Conservation (phyloP, 2,797 vertebrate genomes). For the Morus bassanus region DNA sequence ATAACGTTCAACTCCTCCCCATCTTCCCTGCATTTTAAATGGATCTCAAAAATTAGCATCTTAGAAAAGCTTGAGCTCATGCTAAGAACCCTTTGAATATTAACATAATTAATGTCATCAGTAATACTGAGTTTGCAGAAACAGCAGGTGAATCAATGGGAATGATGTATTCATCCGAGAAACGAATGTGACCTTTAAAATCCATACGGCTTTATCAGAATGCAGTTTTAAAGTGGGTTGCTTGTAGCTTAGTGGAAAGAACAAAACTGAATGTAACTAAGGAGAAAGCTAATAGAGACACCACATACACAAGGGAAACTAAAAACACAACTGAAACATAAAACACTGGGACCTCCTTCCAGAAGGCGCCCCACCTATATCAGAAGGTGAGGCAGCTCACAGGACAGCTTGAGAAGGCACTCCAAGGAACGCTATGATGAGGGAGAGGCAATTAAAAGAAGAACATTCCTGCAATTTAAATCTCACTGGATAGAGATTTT, state of each 20-base stretch:
- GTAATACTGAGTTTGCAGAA: constrained; percentile 24
- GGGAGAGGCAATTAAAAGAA: not conserved
- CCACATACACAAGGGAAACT: not conserved
- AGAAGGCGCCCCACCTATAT: not conserved
- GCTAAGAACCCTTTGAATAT: constrained; percentile 47
- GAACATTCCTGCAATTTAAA: not conserved
- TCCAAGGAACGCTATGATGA: not conserved
- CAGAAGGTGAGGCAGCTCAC: not conserved
- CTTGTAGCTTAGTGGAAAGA: not conserved
- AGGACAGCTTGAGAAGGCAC: not conserved
- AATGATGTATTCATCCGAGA: not conserved
- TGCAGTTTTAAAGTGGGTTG: not conserved
- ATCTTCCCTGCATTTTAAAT: not conserved
- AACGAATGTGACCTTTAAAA: constrained; percentile 49
- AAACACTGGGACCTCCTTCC: not conserved
- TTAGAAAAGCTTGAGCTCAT: constrained; percentile 35
- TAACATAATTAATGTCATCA: constrained; percentile 61
- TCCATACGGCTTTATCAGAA: constrained; percentile 4
- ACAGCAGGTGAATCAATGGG: constrained; percentile 44
- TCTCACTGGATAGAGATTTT: not conserved
- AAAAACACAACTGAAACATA: not conserved
- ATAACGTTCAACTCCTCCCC: not conserved
- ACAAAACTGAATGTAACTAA: not conserved
- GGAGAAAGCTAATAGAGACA: not conserved
- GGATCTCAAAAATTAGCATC: constrained; percentile 5